phyloP scores from a whole-genome alignment of 2,113 vertebrate genomes.

The Phocoena phocoena region DNA sequence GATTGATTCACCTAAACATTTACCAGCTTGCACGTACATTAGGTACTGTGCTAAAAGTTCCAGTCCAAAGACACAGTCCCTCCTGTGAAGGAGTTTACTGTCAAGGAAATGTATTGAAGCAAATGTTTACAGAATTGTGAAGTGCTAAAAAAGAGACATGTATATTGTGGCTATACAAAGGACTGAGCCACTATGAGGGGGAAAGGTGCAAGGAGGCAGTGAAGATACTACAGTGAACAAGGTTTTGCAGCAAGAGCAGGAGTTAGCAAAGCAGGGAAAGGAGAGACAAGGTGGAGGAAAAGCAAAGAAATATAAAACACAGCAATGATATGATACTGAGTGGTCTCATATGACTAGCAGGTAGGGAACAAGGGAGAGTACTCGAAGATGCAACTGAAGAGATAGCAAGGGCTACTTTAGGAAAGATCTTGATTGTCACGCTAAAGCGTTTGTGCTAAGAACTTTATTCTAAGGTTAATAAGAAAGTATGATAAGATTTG shows the following conservation, averaged over 20 bases:
- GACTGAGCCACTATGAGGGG: neutral
- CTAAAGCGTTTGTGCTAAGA: neutral
- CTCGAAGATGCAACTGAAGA: neutral
- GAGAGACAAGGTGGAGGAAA: neutral
- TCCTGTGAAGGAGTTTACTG: neutral
- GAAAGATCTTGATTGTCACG: neutral
- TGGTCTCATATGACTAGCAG: neutral
- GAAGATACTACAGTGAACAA: neutral
- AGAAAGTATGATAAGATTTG: neutral
- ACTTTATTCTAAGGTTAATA: neutral
- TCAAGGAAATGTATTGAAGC: neutral
- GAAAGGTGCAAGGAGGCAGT: neutral
- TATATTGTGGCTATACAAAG: neutral
- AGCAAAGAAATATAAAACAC: neutral
- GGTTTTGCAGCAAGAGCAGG: neutral
- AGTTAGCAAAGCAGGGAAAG: neutral
- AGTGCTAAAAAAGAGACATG: neutral
- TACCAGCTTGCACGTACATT: neutral
- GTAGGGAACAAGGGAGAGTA: neutral
- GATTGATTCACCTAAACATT: neutral
- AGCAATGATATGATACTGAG: neutral
- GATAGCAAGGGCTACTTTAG: neutral
- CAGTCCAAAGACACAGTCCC: neutral
- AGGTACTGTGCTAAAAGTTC: neutral
- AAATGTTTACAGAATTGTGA: neutral